Percentiles rank a stretch among this genome's conserved stretches.
Conservation (phyloP, 37 sponge, comb jelly and placozoan species). For the Halisarca cf. caerulea region DNA sequence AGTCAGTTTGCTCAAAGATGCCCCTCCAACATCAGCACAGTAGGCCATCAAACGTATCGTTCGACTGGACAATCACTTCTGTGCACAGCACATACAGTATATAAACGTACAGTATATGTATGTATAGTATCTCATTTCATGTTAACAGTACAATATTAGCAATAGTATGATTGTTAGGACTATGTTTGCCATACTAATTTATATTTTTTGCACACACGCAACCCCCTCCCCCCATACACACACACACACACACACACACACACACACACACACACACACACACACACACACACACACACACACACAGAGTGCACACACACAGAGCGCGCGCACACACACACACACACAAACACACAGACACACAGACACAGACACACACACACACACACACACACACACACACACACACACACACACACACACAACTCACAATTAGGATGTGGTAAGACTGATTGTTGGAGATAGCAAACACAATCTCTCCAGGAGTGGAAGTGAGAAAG, state of each 20-base stretch:
- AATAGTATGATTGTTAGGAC: too few species aligned
- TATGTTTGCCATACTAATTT: too few species aligned
- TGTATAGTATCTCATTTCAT: too few species aligned
- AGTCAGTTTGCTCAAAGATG: too few species aligned
- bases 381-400: background rate
- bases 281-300: background rate
- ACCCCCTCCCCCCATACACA: background rate
- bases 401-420: background rate
- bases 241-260: background rate
- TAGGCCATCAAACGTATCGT: too few species aligned
- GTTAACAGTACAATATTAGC: too few species aligned
- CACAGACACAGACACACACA: background rate
- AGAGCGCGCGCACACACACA: too few species aligned
- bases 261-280: background rate
- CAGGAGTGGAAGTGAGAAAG: background rate
- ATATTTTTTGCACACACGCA: background rate
- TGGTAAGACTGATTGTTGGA: background rate
- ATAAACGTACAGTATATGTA: too few species aligned
- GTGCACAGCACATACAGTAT: too few species aligned
- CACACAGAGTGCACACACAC: constrained; percentile 5
- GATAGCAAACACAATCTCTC: background rate
- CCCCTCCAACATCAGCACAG: too few species aligned
- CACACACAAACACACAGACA: constrained; percentile 23
- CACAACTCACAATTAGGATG: background rate
- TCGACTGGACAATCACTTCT: too few species aligned